These are phyloP conservation scores for Blastobasis lacticolella DNA, from an alignment of 2,888 invertebrate genomes.

Conservation along the genomic window DNA sequence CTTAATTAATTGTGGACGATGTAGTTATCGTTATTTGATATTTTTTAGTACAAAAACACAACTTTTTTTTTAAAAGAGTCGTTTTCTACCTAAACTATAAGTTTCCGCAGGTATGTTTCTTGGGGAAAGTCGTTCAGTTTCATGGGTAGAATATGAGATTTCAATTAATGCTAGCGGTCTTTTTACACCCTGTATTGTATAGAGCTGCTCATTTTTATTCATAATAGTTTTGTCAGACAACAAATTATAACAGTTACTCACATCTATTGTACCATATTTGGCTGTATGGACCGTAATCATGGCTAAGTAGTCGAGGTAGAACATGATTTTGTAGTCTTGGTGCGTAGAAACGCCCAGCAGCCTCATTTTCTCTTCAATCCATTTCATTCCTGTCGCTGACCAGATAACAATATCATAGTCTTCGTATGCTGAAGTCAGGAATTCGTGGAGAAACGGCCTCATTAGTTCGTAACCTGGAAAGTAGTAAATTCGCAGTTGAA, in stretches of 20 bases:
- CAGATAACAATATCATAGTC: slow-evolving; percentile 98
- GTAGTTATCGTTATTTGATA: no score
- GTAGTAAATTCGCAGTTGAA: not conserved
- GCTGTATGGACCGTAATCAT: slow-evolving; percentile 96
- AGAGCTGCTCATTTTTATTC: no score
- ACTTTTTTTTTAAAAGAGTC: no score
- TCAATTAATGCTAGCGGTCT: no score
- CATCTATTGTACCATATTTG: slow-evolving; percentile 93
- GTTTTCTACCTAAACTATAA: no score
- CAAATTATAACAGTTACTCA: slow-evolving; percentile 51
- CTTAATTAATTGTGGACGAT: no score
- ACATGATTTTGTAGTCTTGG: slow-evolving; percentile 91
- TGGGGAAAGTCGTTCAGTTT: no score
- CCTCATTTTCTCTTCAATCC: slow-evolving; percentile 98
- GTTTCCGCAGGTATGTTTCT: no score
- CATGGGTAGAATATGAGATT: no score
- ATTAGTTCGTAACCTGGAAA: slow-evolving; percentile 85
- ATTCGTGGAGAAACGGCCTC: slow-evolving; percentile 96
- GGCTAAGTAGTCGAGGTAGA: slow-evolving; percentile 91
- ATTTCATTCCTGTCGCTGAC: slow-evolving; percentile 99
- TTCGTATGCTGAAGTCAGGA: slow-evolving; percentile 88
- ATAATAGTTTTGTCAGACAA: not conserved
- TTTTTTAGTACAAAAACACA: no score
- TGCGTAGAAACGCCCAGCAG: slow-evolving; percentile 89
- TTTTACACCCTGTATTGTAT: no score